Percentiles rank a stretch among this genome's conserved stretches.
Conservation (phyloP, 2,113 vertebrate genomes). For the Chaenogobius annularis region DNA sequence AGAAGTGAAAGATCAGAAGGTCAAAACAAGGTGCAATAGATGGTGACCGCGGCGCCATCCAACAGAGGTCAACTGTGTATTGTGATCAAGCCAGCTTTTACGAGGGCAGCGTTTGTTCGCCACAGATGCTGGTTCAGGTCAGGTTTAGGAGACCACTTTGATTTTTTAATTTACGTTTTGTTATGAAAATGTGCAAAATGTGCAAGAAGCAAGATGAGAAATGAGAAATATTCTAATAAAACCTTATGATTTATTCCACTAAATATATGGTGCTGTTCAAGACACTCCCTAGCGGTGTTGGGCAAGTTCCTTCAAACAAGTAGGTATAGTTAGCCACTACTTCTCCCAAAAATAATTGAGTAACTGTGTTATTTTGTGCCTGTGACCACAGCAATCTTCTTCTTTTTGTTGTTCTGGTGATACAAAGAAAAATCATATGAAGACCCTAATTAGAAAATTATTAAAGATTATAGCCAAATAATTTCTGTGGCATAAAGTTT, state of each 20-base stretch:
- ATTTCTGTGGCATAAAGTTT: too few species aligned
- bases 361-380: not conserved
- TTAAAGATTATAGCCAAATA: too few species aligned
- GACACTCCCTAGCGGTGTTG: too few species aligned
- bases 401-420: not conserved
- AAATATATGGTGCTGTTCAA: too few species aligned
- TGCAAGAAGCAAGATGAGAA: not conserved
- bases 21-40: conserved; percentile 16
- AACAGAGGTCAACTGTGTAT: conserved; percentile 27
- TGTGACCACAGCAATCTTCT: not conserved
- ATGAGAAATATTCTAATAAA: not conserved
- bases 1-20: conserved; percentile 38
- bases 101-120: not conserved
- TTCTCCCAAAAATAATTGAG: too few species aligned
- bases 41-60: conserved; percentile 22
- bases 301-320: too few species aligned
- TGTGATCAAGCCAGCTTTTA: not conserved
- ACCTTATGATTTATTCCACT: too few species aligned
- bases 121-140: not conserved
- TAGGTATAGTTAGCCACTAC: too few species aligned
- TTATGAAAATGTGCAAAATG: not conserved
- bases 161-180: not conserved
- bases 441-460: too few species aligned
- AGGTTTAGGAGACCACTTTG: not conserved
- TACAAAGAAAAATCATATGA: too few species aligned